Base-by-base conservation (phyloP, 1,140 invertebrate genomes). In the Neodiprion fabricii region DNA sequence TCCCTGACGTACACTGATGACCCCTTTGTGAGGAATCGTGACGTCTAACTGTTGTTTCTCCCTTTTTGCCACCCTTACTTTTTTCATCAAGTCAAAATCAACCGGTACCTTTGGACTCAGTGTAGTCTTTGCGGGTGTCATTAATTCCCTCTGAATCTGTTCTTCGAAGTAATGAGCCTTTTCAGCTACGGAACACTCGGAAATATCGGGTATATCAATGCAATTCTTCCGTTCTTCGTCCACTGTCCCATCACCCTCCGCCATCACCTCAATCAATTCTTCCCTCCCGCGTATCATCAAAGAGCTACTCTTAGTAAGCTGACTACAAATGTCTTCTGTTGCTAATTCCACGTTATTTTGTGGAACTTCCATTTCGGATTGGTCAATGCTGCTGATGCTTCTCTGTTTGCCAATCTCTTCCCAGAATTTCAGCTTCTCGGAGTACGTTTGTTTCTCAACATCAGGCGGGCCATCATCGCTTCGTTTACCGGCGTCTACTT, bases 161-260 rank as follows among this genome's bases (percentile, higher is more conserved):
- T 89, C 86, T 66, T 89, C 88, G 40, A 89, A 89, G 40, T 89
- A 89, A 53, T 88, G 87, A 0, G 87, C 87, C 70, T 89, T 89
- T 53, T 89, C 88, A n/a, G 87, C 87, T 0, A 89, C 88, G 0
- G 87, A 86, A 75, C 84, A 87, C 70, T 89, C 87, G 0, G 88
- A 89, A 3, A 89, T 87, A 65, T 89, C 88, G 0, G 85, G 85
- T 47, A 88, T 74, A 72, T 84, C 84, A 8, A 80, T 48, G 1
- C 85, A 85, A 48, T 85, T 86, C 0, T 84, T 85, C 21, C 81
- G 82, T 11, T 77, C 79, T 0, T 80, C 81, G 47, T 78, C 77
- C 1, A 78, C 75, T 8, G 82, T 81, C 5, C 78, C 82, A 1
- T 72, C 74, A 0, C 69, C 70, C 10, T 75, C 53, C 11, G 4